phyloP scores from a whole-genome alignment of 2,888 invertebrate genomes.

The Rutpela maculata region DNA sequence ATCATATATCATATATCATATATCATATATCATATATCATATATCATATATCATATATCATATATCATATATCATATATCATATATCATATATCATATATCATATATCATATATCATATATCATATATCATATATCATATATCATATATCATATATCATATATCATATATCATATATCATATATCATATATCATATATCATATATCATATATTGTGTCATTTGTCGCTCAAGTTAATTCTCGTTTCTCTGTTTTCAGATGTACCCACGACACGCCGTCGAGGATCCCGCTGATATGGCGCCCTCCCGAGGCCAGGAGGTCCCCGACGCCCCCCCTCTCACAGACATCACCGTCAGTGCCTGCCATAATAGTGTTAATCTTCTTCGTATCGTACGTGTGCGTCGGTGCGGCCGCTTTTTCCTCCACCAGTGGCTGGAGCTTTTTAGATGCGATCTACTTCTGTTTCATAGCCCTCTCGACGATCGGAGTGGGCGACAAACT shows the following conservation, averaged over 20 bases:
- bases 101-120: too few species aligned
- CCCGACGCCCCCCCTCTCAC: slow-evolving; percentile 69
- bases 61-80: too few species aligned
- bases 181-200: too few species aligned
- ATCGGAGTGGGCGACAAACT: slow-evolving; percentile 84
- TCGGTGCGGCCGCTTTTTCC: slow-evolving; percentile 86
- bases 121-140: too few species aligned
- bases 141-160: too few species aligned
- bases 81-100: too few species aligned
- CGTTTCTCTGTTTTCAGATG: slow-evolving; percentile 54
- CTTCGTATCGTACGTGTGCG: slow-evolving; percentile 83
- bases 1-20: too few species aligned
- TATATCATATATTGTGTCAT: too few species aligned
- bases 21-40: too few species aligned
- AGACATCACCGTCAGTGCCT: slow-evolving; percentile 77
- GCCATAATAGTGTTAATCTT: slow-evolving; percentile 79
- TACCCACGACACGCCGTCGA: slow-evolving; percentile 85
- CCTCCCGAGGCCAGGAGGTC: slow-evolving; percentile 69
- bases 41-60: too few species aligned
- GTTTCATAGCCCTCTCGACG: slow-evolving; percentile 89
- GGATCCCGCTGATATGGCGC: slow-evolving; percentile 84
- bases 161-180: too few species aligned
- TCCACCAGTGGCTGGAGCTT: slow-evolving; percentile 89
- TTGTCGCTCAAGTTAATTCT: too few species aligned
- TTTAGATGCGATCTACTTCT: slow-evolving; percentile 89